Evolutionary conservation across 2,888 invertebrate species (phyloP), one percentile per base, ranked within the genome.

Genomic region (Teleiodes luculella): DNA sequence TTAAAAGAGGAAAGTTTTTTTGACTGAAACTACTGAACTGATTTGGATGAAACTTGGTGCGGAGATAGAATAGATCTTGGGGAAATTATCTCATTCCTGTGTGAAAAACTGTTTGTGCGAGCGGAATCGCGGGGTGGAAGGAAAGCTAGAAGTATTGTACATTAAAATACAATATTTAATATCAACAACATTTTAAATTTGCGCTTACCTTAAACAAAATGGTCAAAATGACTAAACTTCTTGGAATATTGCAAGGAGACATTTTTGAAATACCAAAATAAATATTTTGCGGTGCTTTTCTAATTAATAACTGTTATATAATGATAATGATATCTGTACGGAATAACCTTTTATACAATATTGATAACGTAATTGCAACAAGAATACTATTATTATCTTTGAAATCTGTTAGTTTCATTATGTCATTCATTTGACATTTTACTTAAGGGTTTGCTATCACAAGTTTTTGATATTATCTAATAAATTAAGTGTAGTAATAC

Each of bases 341-440:
- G 24, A 43, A 20, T n/a, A 10, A 20, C 11, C 20, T 49, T 49
- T 37, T 49, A 49, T 49, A 49, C 28, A 14, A 1, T 8, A 20
- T 20, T 14, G 49, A 49, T 49, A 49, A 49, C 24, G 28, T 49
- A n/a, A n/a, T n/a, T n/a, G n/a, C 49, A 14, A 13, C 37, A 24
- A 14, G 28, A 13, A 24, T 37, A 49, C n/a, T 3, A 36, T 24
- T 24, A 6, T 13, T 49, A 49, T 49, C 49, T 49, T 49, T 36
- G 28, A 37, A 37, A 49, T 49, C 49, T 6, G 41, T 41, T 8
- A 7, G 2, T 1, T 18, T 10, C 2, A 18, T 39, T 18, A 39
- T 39, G 18, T 39, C 3, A 18, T 14, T 10, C n/a, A n/a, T n/a
- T n/a, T n/a, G n/a, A n/a, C 24, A 4, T 24, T 24, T 24, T 3